Conservation (phyloP, 2,113 vertebrate species). For the Heterocephalus glaber region DNA sequence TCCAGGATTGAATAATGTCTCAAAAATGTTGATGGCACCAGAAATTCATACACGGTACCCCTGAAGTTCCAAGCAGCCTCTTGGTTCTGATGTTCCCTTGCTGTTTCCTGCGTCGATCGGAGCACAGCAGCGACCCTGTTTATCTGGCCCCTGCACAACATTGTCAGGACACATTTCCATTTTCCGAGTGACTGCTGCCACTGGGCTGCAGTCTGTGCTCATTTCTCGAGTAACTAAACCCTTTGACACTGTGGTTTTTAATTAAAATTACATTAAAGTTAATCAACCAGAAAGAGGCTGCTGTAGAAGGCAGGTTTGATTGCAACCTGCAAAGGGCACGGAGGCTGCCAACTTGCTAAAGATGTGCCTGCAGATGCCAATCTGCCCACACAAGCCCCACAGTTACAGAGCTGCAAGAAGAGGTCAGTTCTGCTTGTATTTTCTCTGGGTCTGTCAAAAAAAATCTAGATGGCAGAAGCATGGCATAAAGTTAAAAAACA, state of each 20-base stretch:
- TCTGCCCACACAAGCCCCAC: constrained; percentile 85
- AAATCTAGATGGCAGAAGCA: constrained; percentile 62
- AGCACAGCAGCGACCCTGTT: constrained; percentile 85
- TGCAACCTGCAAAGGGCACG: constrained; percentile 96
- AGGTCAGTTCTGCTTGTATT: constrained; percentile 84
- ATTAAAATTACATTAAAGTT: constrained; percentile 99
- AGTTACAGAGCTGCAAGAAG: constrained; percentile 82
- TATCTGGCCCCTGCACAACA: constrained; percentile 88
- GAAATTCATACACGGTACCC: constrained; percentile 47
- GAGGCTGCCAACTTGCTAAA: constrained; percentile 97
- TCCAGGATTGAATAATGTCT: constrained; percentile 57
- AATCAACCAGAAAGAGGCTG: constrained; percentile 99
- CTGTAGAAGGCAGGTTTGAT: constrained; percentile 96
- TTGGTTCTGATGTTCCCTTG: constrained; percentile 63
- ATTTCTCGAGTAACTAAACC: constrained; percentile 99
- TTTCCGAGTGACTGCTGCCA: constrained; percentile 96
- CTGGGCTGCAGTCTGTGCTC: constrained; percentile 99
- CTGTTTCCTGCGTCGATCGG: constrained; percentile 66
- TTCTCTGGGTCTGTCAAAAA: constrained; percentile 82
- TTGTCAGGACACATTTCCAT: constrained; percentile 98
- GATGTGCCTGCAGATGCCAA: constrained; percentile 97
- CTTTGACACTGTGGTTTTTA: constrained; percentile 99
- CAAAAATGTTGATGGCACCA: constrained; percentile 42
- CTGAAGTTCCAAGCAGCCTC: constrained; percentile 58
- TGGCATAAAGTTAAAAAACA: constrained; percentile 73